Base-by-base conservation (phyloP, 2,888 invertebrate species). In the Melipona bicolor region DNA sequence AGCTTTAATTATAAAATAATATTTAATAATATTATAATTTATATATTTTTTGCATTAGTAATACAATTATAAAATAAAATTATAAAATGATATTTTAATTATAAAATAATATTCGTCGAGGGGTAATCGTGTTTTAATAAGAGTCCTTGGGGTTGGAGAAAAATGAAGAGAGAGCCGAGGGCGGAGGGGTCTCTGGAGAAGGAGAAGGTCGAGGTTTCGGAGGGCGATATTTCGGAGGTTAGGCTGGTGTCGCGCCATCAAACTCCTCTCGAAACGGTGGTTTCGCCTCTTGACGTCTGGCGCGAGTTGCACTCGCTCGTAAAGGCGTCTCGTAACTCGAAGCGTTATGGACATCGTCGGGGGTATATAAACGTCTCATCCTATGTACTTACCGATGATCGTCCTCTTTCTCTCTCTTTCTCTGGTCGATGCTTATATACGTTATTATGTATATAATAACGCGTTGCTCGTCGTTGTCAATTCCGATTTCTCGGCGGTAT, bases 321-420 rank as follows among this genome's bases (percentile, higher is more conserved):
- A 94, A 94, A 94, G 91, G 94, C 94, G 94, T 94, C 94, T 94
- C 94, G 93, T 94, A 94, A 94, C 94, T 94, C 93, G 92, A 93
- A 92, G 93, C 92, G 93, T 94, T 94, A 94, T 94, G 93, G 94
- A 94, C 94, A 94, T 94, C 94, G 92, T 91, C 91, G 91, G 92
- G 89, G 94, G 94, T 94, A 94, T 93, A 94, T 94, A 94, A 94
- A 94, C 93, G 94, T 94, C 94, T 93, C 92, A 93, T 94, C 94
- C 94, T 92, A 94, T 94, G 93, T 94, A 93, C 93, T 94, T 94
- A 94, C 92, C 91, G 90, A 87, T 86, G 89, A 87, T 86, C 75
- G 74, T 88, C 76, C 74, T 67, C 81, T 74, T 85, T 78, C 70
- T 67, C 84, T 54, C n/a, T 52, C 36, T 50, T 36, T 64, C 6